A percentile compares a stretch with the other conserved stretches of the same genome.
Conservation (phyloP, 2,113 vertebrate species). For the Crocuta crocuta region DNA sequence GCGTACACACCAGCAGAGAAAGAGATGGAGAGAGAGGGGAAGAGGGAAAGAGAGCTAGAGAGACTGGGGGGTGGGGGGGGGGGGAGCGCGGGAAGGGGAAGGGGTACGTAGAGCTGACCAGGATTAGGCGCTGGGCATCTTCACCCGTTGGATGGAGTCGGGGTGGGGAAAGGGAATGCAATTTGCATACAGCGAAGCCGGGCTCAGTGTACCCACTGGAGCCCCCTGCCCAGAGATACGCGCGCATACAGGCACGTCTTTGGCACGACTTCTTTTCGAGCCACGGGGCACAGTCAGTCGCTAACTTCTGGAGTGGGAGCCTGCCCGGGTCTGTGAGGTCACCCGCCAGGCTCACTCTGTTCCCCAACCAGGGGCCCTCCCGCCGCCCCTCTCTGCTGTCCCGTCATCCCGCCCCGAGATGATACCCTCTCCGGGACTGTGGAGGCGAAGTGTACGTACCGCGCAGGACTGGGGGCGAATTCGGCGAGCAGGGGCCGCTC, state of each 20-base stretch:
- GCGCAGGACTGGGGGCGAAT: conserved; percentile 58
- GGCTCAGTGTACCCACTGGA: conserved; percentile 69
- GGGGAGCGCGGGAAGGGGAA: conserved; percentile 57
- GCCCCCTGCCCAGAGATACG: not conserved
- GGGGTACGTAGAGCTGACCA: conserved; percentile 74
- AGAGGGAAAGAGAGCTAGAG: not conserved
- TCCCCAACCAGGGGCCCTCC: not conserved
- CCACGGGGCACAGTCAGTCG: conserved; percentile 14
- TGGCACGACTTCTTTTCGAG: conserved; percentile 50
- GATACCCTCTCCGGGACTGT: not conserved
- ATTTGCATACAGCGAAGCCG: conserved; percentile 58
- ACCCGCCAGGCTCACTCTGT: not conserved
- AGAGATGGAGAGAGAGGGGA: not conserved
- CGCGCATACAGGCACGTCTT: not conserved
- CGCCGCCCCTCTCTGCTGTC: not conserved
- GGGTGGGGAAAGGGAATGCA: conserved; percentile 24
- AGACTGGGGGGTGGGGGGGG: not conserved
- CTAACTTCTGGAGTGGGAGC: conserved; percentile 74
- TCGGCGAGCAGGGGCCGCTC: conserved; percentile 60
- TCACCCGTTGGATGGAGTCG: not conserved
- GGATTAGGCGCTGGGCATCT: conserved; percentile 55
- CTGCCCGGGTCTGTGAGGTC: conserved; percentile 38
- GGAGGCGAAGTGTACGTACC: conserved; percentile 66
- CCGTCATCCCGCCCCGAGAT: not conserved
- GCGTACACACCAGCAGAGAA: conserved; percentile 60